Evolutionary conservation across 2,888 invertebrate genomes (phyloP), one percentile per base, ranked within the genome.

Genomic region (Limnephilus auricula): DNA sequence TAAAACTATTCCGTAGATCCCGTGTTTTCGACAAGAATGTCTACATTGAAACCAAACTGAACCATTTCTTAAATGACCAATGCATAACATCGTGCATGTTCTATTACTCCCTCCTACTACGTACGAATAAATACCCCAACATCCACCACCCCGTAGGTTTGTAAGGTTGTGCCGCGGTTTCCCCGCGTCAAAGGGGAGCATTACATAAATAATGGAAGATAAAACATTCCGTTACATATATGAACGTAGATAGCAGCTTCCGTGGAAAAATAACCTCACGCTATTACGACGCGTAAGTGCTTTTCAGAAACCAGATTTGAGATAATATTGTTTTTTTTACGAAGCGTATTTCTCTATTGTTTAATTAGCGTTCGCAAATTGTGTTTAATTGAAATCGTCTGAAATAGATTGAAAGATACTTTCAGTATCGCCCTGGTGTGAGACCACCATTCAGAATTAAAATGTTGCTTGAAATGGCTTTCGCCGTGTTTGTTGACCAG

Each of bases 181-280:
- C 84, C 91, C 93, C 84, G 50, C 88, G 91, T 88, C 89, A 91
- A 87, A 91, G 92, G 91, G 91, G 92, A 91, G 88, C 50, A 91
- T 91, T 89, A 92, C 93, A 93, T 92, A 93, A 93, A 93, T 92
- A 93, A 91, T 90, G 87, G 89, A 90, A 92, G 93, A 93, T 93
- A 93, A 93, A 92, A 91, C 91, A 89, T 92, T 85, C 89, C 90
- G 90, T 90, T 91, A 82, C 92, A 83, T 89, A 79, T 90, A 90
- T 90, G 90, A 84, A 45, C 83, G 91, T 45, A 90, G 90, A 90
- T 90, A 90, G 90, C 90, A 85, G 40, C 50, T 78, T 90, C 84
- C 85, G 90, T 78, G 65, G 79, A 85, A 90, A 85, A 90, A 90
- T 85, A 90, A 90, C 85, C 78, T 90, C 90, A 90, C 90, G 90